These are phyloP conservation scores for Pseudomyrmex gracilis DNA, from an alignment of 1,140 invertebrate genomes.

Conservation along the genomic window DNA sequence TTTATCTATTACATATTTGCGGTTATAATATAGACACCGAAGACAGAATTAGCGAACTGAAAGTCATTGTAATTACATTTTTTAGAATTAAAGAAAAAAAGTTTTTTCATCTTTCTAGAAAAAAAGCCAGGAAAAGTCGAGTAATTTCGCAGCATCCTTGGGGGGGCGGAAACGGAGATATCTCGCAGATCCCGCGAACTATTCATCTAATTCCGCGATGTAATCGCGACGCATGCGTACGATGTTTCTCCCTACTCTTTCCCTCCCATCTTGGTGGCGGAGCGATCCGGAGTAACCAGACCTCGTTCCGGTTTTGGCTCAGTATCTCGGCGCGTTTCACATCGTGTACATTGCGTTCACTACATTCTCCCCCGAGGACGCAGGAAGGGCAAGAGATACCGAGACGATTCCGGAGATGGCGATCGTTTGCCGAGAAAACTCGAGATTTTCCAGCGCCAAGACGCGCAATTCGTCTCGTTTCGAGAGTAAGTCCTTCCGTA, in stretches of 20 bases:
- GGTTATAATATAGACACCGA: background rate
- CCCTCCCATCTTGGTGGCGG: constrained; percentile 9
- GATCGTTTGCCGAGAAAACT: background rate
- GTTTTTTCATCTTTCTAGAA: too few relatives aligned
- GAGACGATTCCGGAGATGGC: background rate
- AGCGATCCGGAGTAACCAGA: constrained; percentile 51
- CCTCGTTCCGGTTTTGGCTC: constrained; percentile 60
- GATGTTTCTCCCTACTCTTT: constrained; percentile 31
- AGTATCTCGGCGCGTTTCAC: constrained; percentile 68
- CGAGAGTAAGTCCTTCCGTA: background rate
- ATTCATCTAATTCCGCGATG: constrained; percentile 51
- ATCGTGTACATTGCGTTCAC: constrained; percentile 4
- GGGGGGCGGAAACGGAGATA: background rate
- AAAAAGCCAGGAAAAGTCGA: background rate
- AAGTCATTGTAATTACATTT: background rate
- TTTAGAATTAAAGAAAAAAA: background rate
- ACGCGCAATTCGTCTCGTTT: background rate
- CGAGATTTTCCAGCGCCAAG: background rate
- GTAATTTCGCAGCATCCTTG: constrained; percentile 19
- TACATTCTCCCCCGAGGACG: background rate
- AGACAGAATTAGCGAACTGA: background rate
- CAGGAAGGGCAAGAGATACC: background rate
- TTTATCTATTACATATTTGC: background rate
- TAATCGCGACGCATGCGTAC: constrained; percentile 48
- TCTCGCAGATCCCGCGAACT: constrained; percentile 35